Evolutionary conservation across 2,888 invertebrate genomes (phyloP), one percentile per base, ranked within the genome.

Genomic region (Timema cristinae): DNA sequence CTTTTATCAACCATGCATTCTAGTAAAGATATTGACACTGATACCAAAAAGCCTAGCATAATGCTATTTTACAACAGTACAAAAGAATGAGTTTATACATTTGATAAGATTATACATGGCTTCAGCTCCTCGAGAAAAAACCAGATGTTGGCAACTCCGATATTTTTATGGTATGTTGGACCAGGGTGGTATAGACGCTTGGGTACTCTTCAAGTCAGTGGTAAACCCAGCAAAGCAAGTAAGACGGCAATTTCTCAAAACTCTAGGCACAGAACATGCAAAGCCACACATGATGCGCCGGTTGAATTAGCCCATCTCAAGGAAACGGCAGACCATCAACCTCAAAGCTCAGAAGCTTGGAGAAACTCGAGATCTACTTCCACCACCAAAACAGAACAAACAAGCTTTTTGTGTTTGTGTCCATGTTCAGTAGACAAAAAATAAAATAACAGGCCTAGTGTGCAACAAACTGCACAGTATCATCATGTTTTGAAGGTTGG

Each of bases 1-100:
- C 59, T 59, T 15, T 59, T 59, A 32, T 59, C 59, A 8, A 59
- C 59, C 8, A 13, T 59, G 59, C 59, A n/a, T 32, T n/a, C 15
- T 32, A 59, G 32, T 15, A 13, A 59, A 32, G 59, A 59, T 59
- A 16, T n/a, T 5, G n/a, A 59, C 32, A 32, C 10, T 16, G 59
- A 59, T 32, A 59, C 59, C 32, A 32, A 32, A 59, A 59, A 59
- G 32, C 13, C 59, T 59, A n/a, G 32, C 15, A 32, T 59, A 15
- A n/a, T 59, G 15, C 59, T 16, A 16, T 59, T 59, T 59, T 59
- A 59, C 59, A 13, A 59, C 59, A 32, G 8, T 16, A n/a, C 59
- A 13, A 59, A 59, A 13, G 59, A 32, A 32, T 5, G 59, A 59
- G 8, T 59, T 59, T 13, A 59, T 59, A 59, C 15, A 9, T 59